Base-by-base conservation (phyloP, 1,140 invertebrate species). In the Paraescarpia echinospica region DNA sequence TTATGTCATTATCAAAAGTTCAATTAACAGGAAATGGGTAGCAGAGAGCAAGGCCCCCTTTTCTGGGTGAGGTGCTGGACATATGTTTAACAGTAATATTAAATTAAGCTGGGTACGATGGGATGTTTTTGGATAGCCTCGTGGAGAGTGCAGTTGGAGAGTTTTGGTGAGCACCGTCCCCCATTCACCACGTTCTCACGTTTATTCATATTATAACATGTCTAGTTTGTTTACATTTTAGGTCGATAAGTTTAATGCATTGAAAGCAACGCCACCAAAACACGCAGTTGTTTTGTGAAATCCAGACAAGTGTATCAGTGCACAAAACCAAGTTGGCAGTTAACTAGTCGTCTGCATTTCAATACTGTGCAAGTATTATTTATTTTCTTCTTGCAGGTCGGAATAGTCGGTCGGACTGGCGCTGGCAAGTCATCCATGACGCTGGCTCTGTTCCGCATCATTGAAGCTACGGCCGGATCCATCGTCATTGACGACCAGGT, bases 401-500 rank as follows among this genome's bases (percentile, higher is more conserved):
- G 98, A 1, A 97, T 98, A 93, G 98, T 98, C 33, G 98, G 98
- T 35, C 96, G 97, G 93, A 97, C 97, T 14, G 98, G 98, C 1
- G 98, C 98, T 59, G 98, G 98, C n/a, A 99, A 99, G 95, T 98
- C 98, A 0, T 99, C 98, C 0, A 96, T 99, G n/a, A 96, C 95
- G 1, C 93, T 97, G 59, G 96, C 96, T 35, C 93, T 97, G 48
- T 97, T 97, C 94, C 96, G 97, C 8, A 96, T 97, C 92, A 95
- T 97, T 92, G 96, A 97, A 92, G 95, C 96, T 33, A 94, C 93
- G 34, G 94, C 94, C 34, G 97, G 97, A 8, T 93, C 94, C 33
- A 97, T 98, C 51, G 93, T 94, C 0, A 97, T 98, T 91, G 98
- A 98, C 95, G 97, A 95, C 14, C 95, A 97, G 0, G 97, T 98